A percentile compares a stretch with the other conserved stretches of the same genome.
Evolutionary conservation across 35 echinoderm and acorn worm genomes (phyloP).

Genomic region (Apostichopus japonicus): DNA sequence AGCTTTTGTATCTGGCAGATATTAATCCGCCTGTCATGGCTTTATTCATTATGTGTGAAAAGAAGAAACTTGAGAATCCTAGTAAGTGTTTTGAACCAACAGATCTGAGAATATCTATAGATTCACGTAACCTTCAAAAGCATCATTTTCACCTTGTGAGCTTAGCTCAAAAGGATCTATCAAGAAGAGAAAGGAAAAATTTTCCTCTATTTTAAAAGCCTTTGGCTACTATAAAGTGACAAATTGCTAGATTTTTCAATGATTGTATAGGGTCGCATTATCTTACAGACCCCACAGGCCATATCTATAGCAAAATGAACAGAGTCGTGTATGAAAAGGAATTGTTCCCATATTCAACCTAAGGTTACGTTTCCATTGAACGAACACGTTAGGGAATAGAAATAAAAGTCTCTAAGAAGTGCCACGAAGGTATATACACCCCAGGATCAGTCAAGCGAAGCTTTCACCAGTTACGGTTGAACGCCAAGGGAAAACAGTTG

Average conservation of each 20-base stretch:
- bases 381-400: conserved; percentile 40
- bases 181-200: too few species aligned
- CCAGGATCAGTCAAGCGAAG: conserved; percentile 15
- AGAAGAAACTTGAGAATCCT: too few species aligned
- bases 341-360: conserved; percentile 36
- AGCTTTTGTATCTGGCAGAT: too few species aligned
- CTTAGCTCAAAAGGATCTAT: too few species aligned
- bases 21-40: too few species aligned
- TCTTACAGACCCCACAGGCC: background rate
- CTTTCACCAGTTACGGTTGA: conserved; percentile 33
- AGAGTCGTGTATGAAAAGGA: background rate
- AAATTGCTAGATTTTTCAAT: conserved; percentile 7
- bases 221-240: background rate
- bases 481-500: too few species aligned
- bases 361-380: background rate
- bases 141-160: too few species aligned
- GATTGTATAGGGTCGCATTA: conserved; percentile 34
- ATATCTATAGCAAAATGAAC: background rate
- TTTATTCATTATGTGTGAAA: too few species aligned
- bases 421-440: background rate
- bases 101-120: too few species aligned
- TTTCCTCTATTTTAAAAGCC: too few species aligned
- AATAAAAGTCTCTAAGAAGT: background rate
- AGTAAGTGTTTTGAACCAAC: too few species aligned
- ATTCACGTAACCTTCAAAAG: too few species aligned